Conservation (phyloP, 2,888 invertebrate genomes). For the Lasioglossum leucozonium region DNA sequence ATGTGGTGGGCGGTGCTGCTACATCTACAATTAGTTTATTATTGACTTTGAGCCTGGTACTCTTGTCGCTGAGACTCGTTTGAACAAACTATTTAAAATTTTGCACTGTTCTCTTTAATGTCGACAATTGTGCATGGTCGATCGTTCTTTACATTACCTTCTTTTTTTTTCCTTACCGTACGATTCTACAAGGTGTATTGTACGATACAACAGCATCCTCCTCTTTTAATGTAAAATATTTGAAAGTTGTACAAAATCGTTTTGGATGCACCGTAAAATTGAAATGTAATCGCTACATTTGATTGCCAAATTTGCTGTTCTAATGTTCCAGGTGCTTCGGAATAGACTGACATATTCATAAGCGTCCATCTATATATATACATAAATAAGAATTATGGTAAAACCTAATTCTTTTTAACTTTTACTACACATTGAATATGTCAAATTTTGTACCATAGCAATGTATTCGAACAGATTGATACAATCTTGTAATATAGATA, state of each 20-base stretch:
- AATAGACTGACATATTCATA: constrained; percentile 46
- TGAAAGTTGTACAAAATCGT: neutral
- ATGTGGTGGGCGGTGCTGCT: constrained; percentile 34
- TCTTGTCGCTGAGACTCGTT: constrained; percentile 10
- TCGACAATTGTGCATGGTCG: neutral
- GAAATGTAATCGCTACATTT: neutral
- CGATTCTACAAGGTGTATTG: neutral
- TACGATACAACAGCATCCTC: constrained; percentile 4
- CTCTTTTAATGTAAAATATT: constrained; percentile 6
- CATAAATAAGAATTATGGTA: constrained; percentile 1
- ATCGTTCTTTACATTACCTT: constrained; percentile 9
- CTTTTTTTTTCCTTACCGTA: neutral
- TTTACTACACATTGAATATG: constrained; percentile 58
- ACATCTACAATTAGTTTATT: constrained; percentile 20
- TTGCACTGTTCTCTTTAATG: neutral
- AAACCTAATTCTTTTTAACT: neutral
- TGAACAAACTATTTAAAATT: constrained; percentile 26
- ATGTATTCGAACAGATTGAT: constrained; percentile 29
- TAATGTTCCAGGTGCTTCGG: constrained; percentile 35
- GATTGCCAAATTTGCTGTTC: neutral
- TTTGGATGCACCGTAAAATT: neutral
- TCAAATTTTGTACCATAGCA: constrained; percentile 52
- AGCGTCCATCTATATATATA: constrained; percentile 1
- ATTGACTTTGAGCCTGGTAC: constrained; percentile 11
- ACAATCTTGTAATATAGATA: constrained; percentile 42